These are phyloP conservation scores for Emys orbicularis DNA, from an alignment of 2,797 vertebrate genomes.

Conservation along the genomic window DNA sequence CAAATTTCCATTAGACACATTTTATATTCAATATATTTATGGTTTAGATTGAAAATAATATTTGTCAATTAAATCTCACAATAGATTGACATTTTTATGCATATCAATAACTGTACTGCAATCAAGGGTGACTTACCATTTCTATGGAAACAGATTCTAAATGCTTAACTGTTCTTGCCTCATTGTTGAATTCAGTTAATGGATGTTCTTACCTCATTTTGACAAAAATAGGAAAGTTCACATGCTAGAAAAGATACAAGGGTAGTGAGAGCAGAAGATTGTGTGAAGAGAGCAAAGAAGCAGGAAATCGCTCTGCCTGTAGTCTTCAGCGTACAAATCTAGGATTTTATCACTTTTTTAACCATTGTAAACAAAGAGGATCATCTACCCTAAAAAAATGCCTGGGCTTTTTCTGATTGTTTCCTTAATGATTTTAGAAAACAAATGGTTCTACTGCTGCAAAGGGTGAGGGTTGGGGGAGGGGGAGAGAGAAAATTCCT, in stretches of 20 bases:
- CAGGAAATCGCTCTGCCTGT: neutral
- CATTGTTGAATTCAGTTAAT: neutral
- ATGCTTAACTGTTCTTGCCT: neutral
- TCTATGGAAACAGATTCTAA: neutral
- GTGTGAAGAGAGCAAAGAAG: neutral
- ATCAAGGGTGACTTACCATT: neutral
- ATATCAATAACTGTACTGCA: neutral
- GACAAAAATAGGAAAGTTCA: neutral
- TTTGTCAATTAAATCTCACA: neutral
- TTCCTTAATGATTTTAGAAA: neutral
- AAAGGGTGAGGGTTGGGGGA: neutral
- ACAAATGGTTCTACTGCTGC: neutral
- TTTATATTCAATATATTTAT: neutral
- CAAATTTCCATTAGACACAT: neutral
- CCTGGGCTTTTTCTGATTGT: neutral
- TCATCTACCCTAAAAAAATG: neutral
- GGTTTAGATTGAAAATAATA: neutral
- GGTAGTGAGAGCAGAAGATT: neutral
- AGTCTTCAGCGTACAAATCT: neutral
- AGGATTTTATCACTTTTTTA: neutral
- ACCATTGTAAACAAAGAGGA: neutral
- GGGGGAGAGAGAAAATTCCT: neutral
- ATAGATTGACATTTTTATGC: neutral
- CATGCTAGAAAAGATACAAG: neutral
- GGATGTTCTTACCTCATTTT: neutral